Base-by-base conservation (phyloP, 2,113 vertebrate genomes). In the Nibea albiflora region DNA sequence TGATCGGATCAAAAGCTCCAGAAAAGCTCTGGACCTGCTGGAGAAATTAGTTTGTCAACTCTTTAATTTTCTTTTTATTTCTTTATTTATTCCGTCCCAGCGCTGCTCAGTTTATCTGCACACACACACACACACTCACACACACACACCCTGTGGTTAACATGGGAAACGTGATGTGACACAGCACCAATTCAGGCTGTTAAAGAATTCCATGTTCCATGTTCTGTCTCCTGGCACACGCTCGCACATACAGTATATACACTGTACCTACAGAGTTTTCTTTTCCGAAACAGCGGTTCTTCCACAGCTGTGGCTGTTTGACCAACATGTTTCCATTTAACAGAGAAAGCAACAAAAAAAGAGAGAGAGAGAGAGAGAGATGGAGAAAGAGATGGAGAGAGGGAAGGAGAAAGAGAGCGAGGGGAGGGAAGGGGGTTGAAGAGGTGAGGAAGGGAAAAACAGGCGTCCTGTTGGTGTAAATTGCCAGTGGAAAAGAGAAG, bases 401-500 rank as follows among this genome's bases (percentile, higher is more conserved):
- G 35, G 24, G 20, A 6, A 53, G 78, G 53, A 22, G 53, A 50
- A 31, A 53, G n/a, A 26, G 53, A 22, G 64, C 5, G 17, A 6
- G 54, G 11, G 47, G 11, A 17, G 4, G 9, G 12, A 2, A 22
- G n/a, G 60, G 53, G 67, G 79, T 17, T n/a, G 73, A 80, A 49
- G 86, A 60, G 80, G 64, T 72, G 52, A 76, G 79, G 70, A 68
- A 42, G 75, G 81, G 84, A 71, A 80, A 85, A 88, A 71, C 69
- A 85, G 86, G 87, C 85, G 76, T 92, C 90, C 83, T 84, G 87
- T 93, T 90, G 91, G 91, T 92, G 92, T 93, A 89, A 93, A 92
- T 90, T 93, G 88, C 90, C 89, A 88, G 88, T 85, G 87, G 83
- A 89, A 91, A 91, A 90, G 88, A 84, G 87, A 81, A 89, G 88